A percentile compares a stretch with the other conserved stretches of the same genome.
These are phyloP conservation scores for Lordiphosa stackelbergi DNA, from an alignment of 1,140 invertebrate genomes.

Conservation along the genomic window DNA sequence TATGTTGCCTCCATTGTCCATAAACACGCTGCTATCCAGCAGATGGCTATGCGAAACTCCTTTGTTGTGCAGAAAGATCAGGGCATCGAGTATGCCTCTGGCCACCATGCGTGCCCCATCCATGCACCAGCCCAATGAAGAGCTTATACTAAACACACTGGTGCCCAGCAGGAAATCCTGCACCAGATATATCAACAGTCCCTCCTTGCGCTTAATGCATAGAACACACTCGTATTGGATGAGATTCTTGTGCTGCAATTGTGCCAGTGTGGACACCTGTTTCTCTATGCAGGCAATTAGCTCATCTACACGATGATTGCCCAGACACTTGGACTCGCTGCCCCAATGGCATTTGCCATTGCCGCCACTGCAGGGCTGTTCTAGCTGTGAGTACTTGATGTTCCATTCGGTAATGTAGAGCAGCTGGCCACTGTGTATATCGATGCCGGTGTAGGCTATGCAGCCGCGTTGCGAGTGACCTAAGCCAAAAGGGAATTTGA, in stretches of 20 bases:
- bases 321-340: constrained; percentile 54
- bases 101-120: constrained; percentile 78
- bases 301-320: constrained; percentile 69
- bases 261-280: constrained; percentile 83
- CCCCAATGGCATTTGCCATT: constrained; percentile 67
- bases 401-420: constrained; percentile 86
- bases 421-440: constrained; percentile 82
- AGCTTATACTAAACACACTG: constrained; percentile 66
- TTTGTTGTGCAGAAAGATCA: constrained; percentile 86
- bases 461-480: constrained; percentile 83
- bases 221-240: constrained; percentile 85
- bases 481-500: background rate
- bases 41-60: constrained; percentile 88
- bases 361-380: constrained; percentile 51
- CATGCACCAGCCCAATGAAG: constrained; percentile 71
- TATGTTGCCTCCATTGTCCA: constrained; percentile 80
- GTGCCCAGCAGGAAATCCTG: constrained; percentile 83
- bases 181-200: constrained; percentile 80
- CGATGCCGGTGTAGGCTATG: constrained; percentile 84
- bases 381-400: constrained; percentile 78
- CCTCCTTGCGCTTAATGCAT: constrained; percentile 80
- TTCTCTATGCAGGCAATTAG: constrained; percentile 82
- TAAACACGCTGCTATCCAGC: constrained; percentile 82
- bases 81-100: constrained; percentile 81
- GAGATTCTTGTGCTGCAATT: constrained; percentile 84